phyloP scores from a whole-genome alignment of 1,140 invertebrate genomes.

The Tetramorium simillimum region DNA sequence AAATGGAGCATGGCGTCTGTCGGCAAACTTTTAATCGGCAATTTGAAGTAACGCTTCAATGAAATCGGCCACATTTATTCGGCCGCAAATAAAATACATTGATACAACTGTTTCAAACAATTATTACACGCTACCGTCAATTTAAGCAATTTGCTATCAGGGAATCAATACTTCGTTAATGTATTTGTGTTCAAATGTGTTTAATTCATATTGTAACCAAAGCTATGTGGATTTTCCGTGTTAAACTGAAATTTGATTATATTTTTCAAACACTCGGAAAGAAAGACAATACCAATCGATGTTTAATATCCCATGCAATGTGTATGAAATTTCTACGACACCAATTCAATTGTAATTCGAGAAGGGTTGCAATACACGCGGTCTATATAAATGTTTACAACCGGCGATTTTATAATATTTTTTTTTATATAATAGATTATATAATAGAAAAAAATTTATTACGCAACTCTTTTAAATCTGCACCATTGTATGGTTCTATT shows the following conservation, averaged over 20 bases:
- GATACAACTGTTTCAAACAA: constrained; percentile 24
- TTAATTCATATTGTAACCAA: not conserved
- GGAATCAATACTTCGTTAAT: not conserved
- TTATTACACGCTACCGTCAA: constrained; percentile 18
- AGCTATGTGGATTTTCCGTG: not conserved
- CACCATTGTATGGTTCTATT: not conserved
- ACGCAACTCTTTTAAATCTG: not conserved
- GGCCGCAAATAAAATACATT: constrained; percentile 27
- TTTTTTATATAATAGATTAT: no score
- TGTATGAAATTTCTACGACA: not conserved
- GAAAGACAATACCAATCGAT: not conserved
- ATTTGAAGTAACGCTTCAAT: constrained; percentile 21
- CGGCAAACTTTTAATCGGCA: constrained; percentile 33
- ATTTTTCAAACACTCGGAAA: not conserved
- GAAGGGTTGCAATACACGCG: not conserved
- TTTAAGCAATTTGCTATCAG: constrained; percentile 8
- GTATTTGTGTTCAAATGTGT: not conserved
- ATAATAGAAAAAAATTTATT: not conserved
- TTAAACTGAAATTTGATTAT: not conserved
- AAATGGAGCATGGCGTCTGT: not conserved
- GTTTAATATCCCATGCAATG: constrained; percentile 1
- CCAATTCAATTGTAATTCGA: not conserved
- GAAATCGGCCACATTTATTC: constrained; percentile 19
- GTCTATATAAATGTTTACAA: not conserved
- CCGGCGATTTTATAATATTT: not conserved